Percentiles rank a stretch among this genome's conserved stretches.
Conservation (phyloP, 2,888 invertebrate species). For the Salpingus planirostris region DNA sequence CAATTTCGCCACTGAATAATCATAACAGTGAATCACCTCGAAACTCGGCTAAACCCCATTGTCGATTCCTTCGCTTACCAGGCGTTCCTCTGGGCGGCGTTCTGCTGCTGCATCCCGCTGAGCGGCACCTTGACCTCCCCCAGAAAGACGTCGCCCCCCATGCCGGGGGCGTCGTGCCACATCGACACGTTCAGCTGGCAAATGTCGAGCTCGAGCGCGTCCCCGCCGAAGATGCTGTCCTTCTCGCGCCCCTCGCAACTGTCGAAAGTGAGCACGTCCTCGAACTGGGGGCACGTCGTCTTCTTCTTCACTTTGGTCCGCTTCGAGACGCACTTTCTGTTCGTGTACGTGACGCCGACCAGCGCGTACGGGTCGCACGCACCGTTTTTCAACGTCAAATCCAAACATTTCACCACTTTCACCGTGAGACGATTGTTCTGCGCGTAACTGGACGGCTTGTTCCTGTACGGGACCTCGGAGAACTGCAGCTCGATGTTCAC, state of each 20-base stretch:
- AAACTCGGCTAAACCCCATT: too few species aligned
- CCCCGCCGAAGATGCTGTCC: conserved; percentile 31
- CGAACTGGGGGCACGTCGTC: conserved; percentile 81
- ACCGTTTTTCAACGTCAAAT: conserved; percentile 81
- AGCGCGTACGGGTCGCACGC: conserved; percentile 86
- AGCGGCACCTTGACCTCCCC: conserved; percentile 80
- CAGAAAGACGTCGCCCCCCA: conserved; percentile 74
- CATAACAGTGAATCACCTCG: too few species aligned
- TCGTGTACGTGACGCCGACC: conserved; percentile 65
- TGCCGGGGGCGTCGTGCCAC: conserved; percentile 77
- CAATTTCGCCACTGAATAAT: too few species aligned
- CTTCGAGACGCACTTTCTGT: conserved; percentile 68
- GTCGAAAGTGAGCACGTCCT: conserved; percentile 77
- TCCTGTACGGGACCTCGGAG: conserved; percentile 48
- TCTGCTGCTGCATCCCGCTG: conserved; percentile 57
- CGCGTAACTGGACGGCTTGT: conserved; percentile 37
- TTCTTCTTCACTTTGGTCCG: conserved; percentile 84
- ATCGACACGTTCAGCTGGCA: conserved; percentile 73
- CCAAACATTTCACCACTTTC: conserved; percentile 75
- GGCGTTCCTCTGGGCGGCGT: conserved; percentile 54
- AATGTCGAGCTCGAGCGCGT: conserved; percentile 53
- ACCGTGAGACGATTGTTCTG: conserved; percentile 45
- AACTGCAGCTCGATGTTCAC: conserved; percentile 73
- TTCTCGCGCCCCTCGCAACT: conserved; percentile 44
- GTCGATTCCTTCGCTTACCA: too few species aligned